Conservation (phyloP, 2,113 vertebrate species). For the Chrysochloris asiatica region DNA sequence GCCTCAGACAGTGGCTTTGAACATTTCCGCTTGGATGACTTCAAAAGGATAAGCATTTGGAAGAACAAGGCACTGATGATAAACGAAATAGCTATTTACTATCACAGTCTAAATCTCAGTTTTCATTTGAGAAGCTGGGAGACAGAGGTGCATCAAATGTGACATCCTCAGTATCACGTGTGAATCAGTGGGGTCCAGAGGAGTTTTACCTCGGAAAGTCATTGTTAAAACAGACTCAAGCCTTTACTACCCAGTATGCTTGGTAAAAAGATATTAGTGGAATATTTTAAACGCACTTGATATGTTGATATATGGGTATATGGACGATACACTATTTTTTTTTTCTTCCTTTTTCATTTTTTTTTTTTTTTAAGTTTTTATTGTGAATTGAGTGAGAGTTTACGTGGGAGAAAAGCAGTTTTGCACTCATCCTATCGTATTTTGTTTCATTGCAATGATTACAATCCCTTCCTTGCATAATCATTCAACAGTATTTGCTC, state of each 20-base stretch:
- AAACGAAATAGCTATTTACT: not conserved
- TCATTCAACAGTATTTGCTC: too few species aligned
- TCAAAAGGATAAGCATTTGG: not conserved
- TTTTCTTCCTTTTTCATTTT: too few species aligned
- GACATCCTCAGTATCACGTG: not conserved
- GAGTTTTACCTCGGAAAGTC: not conserved
- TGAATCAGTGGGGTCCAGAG: not conserved
- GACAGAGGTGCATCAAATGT: not conserved
- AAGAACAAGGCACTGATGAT: not conserved
- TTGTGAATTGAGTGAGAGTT: too few species aligned
- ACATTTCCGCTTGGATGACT: not conserved
- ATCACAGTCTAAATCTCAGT: not conserved
- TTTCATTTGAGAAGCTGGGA: conserved; percentile 27
- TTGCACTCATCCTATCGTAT: too few species aligned
- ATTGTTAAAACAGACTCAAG: not conserved
- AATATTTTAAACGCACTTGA: conserved; percentile 19
- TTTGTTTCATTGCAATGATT: too few species aligned
- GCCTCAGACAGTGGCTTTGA: not conserved
- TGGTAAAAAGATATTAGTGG: not conserved
- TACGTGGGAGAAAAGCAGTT: too few species aligned
- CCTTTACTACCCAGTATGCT: not conserved
- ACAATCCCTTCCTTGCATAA: too few species aligned
- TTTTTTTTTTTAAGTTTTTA: too few species aligned
- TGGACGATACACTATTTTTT: conserved; percentile 17
- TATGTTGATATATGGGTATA: conserved; percentile 44